Conservation (phyloP, 1,140 invertebrate genomes). For the Lasaia peninsularis region DNA sequence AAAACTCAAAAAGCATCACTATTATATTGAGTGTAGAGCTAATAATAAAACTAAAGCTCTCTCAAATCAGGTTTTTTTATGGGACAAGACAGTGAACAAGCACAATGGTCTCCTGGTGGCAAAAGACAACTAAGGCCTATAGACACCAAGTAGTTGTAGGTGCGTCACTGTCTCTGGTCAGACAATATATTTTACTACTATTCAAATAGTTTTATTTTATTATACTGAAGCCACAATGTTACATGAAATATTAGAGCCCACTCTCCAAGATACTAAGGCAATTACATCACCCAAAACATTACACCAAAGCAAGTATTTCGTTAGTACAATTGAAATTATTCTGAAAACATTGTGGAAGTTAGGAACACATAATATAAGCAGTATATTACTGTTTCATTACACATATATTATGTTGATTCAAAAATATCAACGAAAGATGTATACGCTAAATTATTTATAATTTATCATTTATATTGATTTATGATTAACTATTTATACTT, state of each 20-base stretch:
- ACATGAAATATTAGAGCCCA: constrained; percentile 19
- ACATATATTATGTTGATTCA: too few species aligned
- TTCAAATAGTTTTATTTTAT: background rate
- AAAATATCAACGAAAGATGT: background rate
- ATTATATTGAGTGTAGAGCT: too few species aligned
- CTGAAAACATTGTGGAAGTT: background rate
- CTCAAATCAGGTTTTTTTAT: too few species aligned
- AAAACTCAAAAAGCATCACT: too few species aligned
- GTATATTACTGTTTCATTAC: background rate
- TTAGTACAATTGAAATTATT: background rate
- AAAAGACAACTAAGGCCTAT: too few species aligned
- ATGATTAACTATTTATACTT: too few species aligned
- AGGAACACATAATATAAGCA: background rate
- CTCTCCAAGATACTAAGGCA: constrained; percentile 53
- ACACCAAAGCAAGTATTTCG: constrained; percentile 2
- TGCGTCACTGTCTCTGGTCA: too few species aligned
- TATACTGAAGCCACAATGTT: background rate
- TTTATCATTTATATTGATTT: too few species aligned
- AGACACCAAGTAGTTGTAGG: too few species aligned
- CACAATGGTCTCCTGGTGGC: too few species aligned
- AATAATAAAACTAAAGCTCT: too few species aligned
- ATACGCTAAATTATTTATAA: background rate
- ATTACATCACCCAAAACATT: constrained; percentile 65
- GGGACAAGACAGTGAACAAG: too few species aligned
- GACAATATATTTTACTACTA: background rate